Conservation (phyloP, 2,797 vertebrate genomes). For the Acanthurus lineatus region DNA sequence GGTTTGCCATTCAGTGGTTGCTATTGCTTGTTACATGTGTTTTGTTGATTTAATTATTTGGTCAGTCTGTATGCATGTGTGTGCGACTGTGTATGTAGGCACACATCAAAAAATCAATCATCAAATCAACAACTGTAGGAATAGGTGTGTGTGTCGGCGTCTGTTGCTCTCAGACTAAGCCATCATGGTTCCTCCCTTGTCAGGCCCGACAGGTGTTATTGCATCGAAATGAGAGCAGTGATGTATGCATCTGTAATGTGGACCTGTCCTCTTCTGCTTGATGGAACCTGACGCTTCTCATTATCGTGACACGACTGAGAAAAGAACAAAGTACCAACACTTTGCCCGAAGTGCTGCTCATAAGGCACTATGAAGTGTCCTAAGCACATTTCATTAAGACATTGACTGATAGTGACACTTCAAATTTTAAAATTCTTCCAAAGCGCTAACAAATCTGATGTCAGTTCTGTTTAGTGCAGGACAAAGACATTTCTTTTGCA, state of each 20-base stretch:
- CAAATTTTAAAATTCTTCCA: conserved; percentile 59
- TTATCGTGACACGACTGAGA: conserved; percentile 70
- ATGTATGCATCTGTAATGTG: conserved; percentile 84
- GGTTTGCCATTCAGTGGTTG: conserved; percentile 11
- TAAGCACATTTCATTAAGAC: conserved; percentile 54
- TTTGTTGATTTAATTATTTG: conserved; percentile 60
- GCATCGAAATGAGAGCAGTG: conserved; percentile 82
- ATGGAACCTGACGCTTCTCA: conserved; percentile 78
- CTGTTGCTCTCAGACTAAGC: conserved; percentile 61
- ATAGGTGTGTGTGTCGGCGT: conserved; percentile 40
- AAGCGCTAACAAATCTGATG: conserved; percentile 65
- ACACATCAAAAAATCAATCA: background rate
- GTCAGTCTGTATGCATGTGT: conserved; percentile 4
- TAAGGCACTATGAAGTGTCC: conserved; percentile 52
- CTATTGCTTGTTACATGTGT: conserved; percentile 35
- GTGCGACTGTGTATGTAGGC: conserved; percentile 12
- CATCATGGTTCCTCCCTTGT: conserved; percentile 72
- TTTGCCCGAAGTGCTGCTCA: conserved; percentile 61
- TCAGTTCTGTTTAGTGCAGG: conserved; percentile 60
- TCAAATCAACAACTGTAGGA: too few species aligned
- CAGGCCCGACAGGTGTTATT: conserved; percentile 83
- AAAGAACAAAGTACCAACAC: conserved; percentile 77
- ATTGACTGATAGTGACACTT: conserved; percentile 63
- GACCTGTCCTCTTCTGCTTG: conserved; percentile 80
- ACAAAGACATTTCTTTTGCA: conserved; percentile 43